Evolutionary conservation across 2,797 vertebrate genomes (phyloP).

Genomic region (Dendrocincla fuliginosa): DNA sequence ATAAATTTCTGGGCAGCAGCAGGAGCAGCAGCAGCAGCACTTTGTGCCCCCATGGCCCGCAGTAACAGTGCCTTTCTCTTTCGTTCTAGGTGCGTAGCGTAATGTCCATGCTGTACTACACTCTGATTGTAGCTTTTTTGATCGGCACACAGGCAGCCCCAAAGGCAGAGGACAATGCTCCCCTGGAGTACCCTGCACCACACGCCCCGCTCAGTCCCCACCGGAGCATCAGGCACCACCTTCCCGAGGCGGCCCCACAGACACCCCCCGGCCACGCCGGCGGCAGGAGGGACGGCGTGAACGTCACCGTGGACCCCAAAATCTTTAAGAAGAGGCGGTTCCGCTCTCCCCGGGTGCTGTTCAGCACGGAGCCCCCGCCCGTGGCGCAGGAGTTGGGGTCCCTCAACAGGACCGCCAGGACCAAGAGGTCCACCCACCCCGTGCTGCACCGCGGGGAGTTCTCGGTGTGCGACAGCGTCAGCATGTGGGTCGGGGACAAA

Average conservation of each 20-base stretch:
- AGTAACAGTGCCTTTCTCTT: conserved; percentile 40
- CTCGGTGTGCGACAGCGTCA: conserved; percentile 95
- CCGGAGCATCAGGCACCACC: conserved; percentile 39
- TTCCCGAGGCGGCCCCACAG: conserved; percentile 57
- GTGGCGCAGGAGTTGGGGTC: conserved; percentile 44
- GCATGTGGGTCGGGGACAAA: conserved; percentile 95
- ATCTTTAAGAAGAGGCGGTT: conserved; percentile 87
- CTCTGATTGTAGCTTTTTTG: conserved; percentile 92
- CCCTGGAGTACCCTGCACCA: conserved; percentile 66
- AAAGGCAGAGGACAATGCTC: conserved; percentile 83
- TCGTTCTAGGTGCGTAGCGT: conserved; percentile 76
- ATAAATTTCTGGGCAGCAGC: neutral
- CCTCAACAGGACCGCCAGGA: conserved; percentile 78
- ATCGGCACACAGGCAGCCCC: conserved; percentile 89
- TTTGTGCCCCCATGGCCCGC: neutral
- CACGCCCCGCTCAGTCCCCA: conserved; percentile 51
- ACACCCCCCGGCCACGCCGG: conserved; percentile 15
- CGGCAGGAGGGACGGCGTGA: conserved; percentile 56
- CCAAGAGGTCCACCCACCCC: conserved; percentile 79
- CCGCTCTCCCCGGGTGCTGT: conserved; percentile 89
- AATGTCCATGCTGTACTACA: conserved; percentile 95
- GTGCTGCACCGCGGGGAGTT: conserved; percentile 89
- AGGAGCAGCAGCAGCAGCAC: neutral
- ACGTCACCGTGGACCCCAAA: conserved; percentile 86
- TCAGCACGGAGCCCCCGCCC: conserved; percentile 87